Conservation (phyloP, 2,113 vertebrate species). For the Boulengeromyrus knoepffleri region DNA sequence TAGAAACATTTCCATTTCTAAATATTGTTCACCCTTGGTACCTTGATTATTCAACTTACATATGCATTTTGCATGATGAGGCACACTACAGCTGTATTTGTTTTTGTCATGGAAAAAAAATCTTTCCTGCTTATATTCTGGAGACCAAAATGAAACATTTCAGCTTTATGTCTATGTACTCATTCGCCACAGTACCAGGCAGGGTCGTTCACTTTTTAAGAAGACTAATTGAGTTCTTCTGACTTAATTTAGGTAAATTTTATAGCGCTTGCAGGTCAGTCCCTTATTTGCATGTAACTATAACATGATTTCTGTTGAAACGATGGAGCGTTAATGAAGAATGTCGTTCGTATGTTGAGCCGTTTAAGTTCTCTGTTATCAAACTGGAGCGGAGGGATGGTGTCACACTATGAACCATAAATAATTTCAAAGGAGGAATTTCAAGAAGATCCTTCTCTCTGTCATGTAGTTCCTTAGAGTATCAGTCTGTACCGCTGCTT, state of each 20-base stretch:
- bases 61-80: not conserved
- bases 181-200: not conserved
- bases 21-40: not conserved
- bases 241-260: not conserved
- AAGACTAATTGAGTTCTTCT: not conserved
- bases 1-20: not conserved
- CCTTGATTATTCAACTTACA: not conserved
- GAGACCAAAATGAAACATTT: not conserved
- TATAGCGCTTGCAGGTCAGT: conserved; percentile 30
- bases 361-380: conserved; percentile 2
- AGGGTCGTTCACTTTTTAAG: not conserved
- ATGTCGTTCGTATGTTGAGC: conserved; percentile 38
- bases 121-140: not conserved
- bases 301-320: conserved; percentile 25
- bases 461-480: conserved; percentile 25
- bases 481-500: not conserved
- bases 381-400: not conserved
- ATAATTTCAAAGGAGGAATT: not conserved
- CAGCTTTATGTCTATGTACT: not conserved
- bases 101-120: not conserved
- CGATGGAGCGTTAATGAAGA: conserved; percentile 35
- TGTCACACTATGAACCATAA: not conserved
- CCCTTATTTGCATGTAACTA: conserved; percentile 35
- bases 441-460: conserved; percentile 36
- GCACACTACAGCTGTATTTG: not conserved